Base-by-base conservation (phyloP, 2,113 vertebrate species). In the Ramphastos sulfuratus region DNA sequence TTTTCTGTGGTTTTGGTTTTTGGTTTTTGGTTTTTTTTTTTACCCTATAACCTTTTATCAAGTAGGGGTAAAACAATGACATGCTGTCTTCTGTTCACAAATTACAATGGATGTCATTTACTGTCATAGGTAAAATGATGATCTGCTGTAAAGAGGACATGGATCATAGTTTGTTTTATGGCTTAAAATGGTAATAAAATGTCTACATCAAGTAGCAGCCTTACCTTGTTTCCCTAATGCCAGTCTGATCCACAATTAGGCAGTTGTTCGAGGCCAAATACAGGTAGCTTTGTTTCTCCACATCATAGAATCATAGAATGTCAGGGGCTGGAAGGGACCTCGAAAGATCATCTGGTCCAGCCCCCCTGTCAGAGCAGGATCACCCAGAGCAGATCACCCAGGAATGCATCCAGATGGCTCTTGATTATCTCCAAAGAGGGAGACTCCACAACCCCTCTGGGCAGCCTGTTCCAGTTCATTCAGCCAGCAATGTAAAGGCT, bases 211-310 rank as follows among this genome's bases (percentile, higher is more conserved):
- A 65, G 15, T 31, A 61, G n/a, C 31, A 54, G 73, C 15, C 14
- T 56, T 58, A 37, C 4, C 9, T 28, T 2, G 1, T 6, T 61
- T 79, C 16, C 33, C 14, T 25, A 42, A 0, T 20, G 50, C 33
- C 19, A 52, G 0, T 18, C 27, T 39, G 27, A 4, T 42, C 54
- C 63, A 72, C 33, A 46, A 4, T 5, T 6, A 17, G 10, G 30
- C 15, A 11, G 20, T 78, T 24, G 17, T 24, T 54, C 4, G 16
- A 55, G 31, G 59, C 25, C 35, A 37, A 5, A 71, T 1, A 2
- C 6, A 23, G 14, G 15, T 24, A 31, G 9, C 48, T 71, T 55
- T 70, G 39, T 39, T 33, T 82, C 75, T 31, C 21, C 15, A 6
- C 17, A 9, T 37, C 37, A 37, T 37, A 37, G 37, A 37, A 37